Evolutionary conservation across 2,113 vertebrate genomes (phyloP).

Genomic region (Orycteropus afer): DNA sequence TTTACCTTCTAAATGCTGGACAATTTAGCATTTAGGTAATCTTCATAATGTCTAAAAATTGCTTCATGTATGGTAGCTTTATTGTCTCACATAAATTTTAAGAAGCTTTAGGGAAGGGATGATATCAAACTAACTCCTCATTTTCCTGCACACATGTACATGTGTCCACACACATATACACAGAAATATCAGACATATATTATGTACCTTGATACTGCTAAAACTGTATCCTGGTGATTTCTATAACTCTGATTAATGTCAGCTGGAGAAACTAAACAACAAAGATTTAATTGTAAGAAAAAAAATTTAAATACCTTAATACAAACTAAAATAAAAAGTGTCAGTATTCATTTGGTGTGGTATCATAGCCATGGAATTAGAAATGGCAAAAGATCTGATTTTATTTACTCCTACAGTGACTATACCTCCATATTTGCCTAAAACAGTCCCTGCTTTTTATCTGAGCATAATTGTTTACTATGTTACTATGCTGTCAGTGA

Average conservation of each 20-base stretch:
- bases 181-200: not conserved
- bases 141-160: not conserved
- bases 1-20: not conserved
- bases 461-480: not conserved
- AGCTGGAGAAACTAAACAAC: not conserved
- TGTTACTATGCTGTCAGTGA: too few species aligned
- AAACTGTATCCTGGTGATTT: not conserved
- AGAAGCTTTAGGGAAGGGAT: not conserved
- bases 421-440: not conserved
- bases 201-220: not conserved
- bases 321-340: too few species aligned
- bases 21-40: constrained; percentile 30
- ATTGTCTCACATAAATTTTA: not conserved
- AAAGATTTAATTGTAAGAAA: too few species aligned
- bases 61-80: not conserved
- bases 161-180: fast-evolving
- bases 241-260: not conserved
- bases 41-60: not conserved
- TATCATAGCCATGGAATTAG: not conserved
- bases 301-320: too few species aligned
- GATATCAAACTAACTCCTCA: not conserved
- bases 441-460: not conserved
- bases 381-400: not conserved
- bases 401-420: not conserved
- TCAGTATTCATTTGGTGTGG: too few species aligned